phyloP scores from a whole-genome alignment of 2,888 invertebrate genomes.

The Morinoia aosen region DNA sequence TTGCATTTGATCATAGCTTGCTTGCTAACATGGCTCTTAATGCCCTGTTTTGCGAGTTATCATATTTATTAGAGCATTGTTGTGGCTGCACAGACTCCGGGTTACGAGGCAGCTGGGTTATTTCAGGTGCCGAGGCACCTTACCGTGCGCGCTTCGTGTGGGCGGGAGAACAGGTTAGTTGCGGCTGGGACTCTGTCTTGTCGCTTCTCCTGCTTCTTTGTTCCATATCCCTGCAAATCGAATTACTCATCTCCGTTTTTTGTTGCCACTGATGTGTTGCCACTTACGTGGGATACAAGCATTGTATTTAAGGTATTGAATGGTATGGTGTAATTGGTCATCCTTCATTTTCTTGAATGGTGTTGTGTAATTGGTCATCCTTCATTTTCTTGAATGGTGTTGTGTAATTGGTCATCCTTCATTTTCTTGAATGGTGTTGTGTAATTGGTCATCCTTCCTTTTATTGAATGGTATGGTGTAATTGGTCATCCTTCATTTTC shows the following conservation, averaged over 20 bases:
- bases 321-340: too few relatives aligned
- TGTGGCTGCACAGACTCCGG: neutral
- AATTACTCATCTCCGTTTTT: neutral
- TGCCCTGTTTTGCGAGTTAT: neutral
- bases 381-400: too few relatives aligned
- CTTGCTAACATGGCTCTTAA: neutral
- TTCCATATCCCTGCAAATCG: neutral
- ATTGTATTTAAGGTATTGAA: too few relatives aligned
- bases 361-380: too few relatives aligned
- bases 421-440: too few relatives aligned
- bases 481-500: too few relatives aligned
- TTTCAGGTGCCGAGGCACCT: neutral
- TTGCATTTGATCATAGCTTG: neutral
- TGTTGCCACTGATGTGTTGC: neutral
- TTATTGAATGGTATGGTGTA: too few relatives aligned
- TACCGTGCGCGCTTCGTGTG: neutral
- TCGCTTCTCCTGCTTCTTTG: neutral
- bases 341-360: too few relatives aligned
- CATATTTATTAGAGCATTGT: constrained; percentile 9
- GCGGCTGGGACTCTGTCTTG: neutral
- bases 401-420: too few relatives aligned
- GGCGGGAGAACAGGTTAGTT: constrained; percentile 7
- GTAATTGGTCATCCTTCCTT: too few relatives aligned
- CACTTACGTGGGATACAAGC: too few relatives aligned
- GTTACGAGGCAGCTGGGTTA: neutral